phyloP scores from a whole-genome alignment of 2,113 vertebrate genomes.

The Psettodes erumei region DNA sequence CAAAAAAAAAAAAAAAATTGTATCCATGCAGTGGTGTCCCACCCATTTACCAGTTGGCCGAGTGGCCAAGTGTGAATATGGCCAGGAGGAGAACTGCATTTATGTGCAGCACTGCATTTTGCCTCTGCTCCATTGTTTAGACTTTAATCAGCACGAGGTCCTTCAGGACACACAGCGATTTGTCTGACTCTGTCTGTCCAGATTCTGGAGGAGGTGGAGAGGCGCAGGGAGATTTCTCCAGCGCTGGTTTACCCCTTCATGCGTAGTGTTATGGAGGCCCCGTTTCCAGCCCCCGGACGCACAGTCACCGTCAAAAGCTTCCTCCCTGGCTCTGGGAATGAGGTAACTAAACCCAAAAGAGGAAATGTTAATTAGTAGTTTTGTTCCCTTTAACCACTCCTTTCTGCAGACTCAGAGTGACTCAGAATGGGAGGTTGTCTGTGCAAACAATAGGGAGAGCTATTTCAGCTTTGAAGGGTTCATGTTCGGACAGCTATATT shows the following conservation, averaged over 20 bases:
- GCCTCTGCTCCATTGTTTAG: neutral
- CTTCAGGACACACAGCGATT: constrained; percentile 6
- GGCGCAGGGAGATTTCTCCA: constrained; percentile 91
- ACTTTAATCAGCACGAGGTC: constrained; percentile 15
- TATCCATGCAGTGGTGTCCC: constrained; percentile 8
- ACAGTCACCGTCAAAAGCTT: constrained; percentile 95
- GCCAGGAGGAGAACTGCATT: constrained; percentile 1
- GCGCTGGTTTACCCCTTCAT: constrained; percentile 95
- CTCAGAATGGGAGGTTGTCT: constrained; percentile 43
- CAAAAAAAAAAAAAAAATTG: constrained; percentile 31
- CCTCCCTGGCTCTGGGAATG: constrained; percentile 92
- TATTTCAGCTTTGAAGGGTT: constrained; percentile 20
- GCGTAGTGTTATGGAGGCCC: constrained; percentile 96
- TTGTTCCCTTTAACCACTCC: constrained; percentile 33
- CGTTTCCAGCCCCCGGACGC: constrained; percentile 95
- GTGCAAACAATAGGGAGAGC: constrained; percentile 29
- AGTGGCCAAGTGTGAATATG: neutral
- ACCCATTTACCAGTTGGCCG: constrained; percentile 6
- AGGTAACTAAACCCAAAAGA: constrained; percentile 81
- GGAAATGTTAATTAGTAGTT: constrained; percentile 64
- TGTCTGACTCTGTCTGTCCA: constrained; percentile 65
- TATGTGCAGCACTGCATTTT: neutral
- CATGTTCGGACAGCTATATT: constrained; percentile 3
- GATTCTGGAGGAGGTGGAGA: constrained; percentile 98
- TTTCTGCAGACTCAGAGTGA: constrained; percentile 43